phyloP scores from a whole-genome alignment of 2,113 vertebrate species.

The Aphelocoma coerulescens region DNA sequence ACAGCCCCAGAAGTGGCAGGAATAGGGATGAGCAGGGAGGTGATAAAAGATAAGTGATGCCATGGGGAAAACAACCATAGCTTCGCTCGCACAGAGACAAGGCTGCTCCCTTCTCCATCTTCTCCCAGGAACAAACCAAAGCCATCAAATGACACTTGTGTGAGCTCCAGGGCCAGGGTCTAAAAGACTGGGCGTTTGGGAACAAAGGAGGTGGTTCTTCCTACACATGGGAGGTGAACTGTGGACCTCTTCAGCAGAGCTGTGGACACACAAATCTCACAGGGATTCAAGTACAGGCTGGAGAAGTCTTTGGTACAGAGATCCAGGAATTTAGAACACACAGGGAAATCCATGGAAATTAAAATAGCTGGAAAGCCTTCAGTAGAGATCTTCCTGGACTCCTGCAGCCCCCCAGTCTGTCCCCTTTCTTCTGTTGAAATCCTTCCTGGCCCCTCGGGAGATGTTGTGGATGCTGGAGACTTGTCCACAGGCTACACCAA shows the following conservation, averaged over 20 bases:
- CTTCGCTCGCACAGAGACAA: not conserved
- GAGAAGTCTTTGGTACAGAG: not conserved
- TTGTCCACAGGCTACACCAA: accelerated
- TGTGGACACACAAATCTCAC: not conserved
- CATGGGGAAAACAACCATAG: not conserved
- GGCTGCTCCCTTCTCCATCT: not conserved
- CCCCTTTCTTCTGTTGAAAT: not conserved
- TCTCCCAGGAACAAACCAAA: not conserved
- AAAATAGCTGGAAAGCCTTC: not conserved
- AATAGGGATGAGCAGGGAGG: not conserved
- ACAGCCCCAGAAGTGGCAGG: not conserved
- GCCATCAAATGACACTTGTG: not conserved
- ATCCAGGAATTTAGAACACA: not conserved
- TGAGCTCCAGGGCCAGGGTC: not conserved
- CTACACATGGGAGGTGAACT: not conserved
- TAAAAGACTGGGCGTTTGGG: not conserved
- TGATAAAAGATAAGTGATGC: not conserved
- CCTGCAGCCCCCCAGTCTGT: not conserved
- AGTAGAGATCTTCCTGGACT: not conserved
- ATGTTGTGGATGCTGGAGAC: not conserved
- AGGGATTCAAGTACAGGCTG: not conserved
- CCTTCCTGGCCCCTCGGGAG: not conserved
- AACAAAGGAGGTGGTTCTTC: not conserved
- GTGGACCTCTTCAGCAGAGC: not conserved
- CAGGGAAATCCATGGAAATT: not conserved